Conservation (phyloP, 2,888 invertebrate species). For the Matsumyia berberina region DNA sequence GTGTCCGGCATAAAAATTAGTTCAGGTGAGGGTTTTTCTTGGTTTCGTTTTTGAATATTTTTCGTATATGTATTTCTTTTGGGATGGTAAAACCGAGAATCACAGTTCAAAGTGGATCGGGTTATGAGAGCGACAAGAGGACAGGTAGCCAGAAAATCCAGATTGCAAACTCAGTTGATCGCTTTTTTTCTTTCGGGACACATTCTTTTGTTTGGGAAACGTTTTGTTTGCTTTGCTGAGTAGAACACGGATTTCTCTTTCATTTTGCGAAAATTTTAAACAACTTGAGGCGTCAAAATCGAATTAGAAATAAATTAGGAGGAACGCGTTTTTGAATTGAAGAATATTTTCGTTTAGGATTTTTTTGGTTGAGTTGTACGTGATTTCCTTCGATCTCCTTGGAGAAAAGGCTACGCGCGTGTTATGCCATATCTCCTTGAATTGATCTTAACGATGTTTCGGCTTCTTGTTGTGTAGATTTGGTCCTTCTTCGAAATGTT, state of each 20-base stretch:
- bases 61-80: constrained; percentile 7
- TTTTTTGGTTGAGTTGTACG: background rate
- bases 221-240: constrained; percentile 19
- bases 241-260: background rate
- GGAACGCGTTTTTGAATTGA: constrained; percentile 57
- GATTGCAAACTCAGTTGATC: background rate
- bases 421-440: background rate
- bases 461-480: too few species aligned
- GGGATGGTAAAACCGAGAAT: constrained; percentile 8
- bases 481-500: too few species aligned
- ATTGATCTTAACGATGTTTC: too few species aligned
- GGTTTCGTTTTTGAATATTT: constrained; percentile 7
- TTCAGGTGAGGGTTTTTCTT: constrained; percentile 64
- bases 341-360: constrained; percentile 11
- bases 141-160: constrained; percentile 34
- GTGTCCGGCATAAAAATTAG: constrained; percentile 67
- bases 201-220: background rate
- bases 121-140: background rate
- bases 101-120: constrained; percentile 37
- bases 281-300: constrained; percentile 52
- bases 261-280: constrained; percentile 28
- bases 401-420: background rate
- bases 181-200: constrained; percentile 10
- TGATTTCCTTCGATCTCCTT: background rate
- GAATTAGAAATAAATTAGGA: constrained; percentile 53